Percentiles rank a stretch among this genome's conserved stretches.
Conservation (phyloP, 1,140 invertebrate species). For the Papilio polyxenes region DNA sequence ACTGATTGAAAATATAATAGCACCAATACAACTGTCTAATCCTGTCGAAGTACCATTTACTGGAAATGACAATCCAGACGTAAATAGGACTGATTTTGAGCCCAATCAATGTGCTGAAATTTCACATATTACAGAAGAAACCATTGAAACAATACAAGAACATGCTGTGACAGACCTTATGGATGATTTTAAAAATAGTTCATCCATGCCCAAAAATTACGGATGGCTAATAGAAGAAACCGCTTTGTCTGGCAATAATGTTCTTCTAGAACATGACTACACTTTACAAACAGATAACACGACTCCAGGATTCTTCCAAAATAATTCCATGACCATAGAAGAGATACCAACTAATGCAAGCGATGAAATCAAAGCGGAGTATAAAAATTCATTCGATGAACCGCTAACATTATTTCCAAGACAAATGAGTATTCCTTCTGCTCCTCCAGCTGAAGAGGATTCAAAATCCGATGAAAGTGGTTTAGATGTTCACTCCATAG, state of each 20-base stretch:
- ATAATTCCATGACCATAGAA: constrained; percentile 59
- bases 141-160: constrained; percentile 61
- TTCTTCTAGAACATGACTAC: constrained; percentile 47
- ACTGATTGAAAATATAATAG: constrained; percentile 73
- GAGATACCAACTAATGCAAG: constrained; percentile 64
- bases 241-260: constrained; percentile 33
- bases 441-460: constrained; percentile 63
- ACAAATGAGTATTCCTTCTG: constrained; percentile 61
- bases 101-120: constrained; percentile 58
- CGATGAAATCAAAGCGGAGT: constrained; percentile 71
- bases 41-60: constrained; percentile 63
- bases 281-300: constrained; percentile 48
- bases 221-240: constrained; percentile 54
- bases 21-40: constrained; percentile 71
- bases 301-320: constrained; percentile 52
- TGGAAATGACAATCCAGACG: constrained; percentile 42
- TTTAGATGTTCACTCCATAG: constrained; percentile 71
- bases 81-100: constrained; percentile 47
- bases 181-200: constrained; percentile 48
- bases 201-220: constrained; percentile 48
- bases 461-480: constrained; percentile 66
- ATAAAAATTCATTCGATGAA: constrained; percentile 58
- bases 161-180: constrained; percentile 59
- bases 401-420: constrained; percentile 46
- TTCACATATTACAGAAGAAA: constrained; percentile 63